Base-by-base conservation (phyloP, 2,113 vertebrate genomes). In the Acanthochromis polyacanthus region DNA sequence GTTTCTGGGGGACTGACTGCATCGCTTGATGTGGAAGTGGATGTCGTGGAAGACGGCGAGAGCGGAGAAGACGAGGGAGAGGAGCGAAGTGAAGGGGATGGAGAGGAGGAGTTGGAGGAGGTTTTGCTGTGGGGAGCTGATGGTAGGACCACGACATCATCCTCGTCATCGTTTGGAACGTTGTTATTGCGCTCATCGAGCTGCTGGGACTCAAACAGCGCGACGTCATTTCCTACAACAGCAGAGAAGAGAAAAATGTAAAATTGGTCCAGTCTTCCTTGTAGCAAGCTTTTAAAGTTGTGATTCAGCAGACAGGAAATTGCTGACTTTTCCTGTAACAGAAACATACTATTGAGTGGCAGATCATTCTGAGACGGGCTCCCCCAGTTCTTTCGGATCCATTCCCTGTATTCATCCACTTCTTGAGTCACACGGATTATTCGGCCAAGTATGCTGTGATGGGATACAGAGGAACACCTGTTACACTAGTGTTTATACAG, bases 181-280 rank as follows among this genome's bases (percentile, higher is more conserved):
- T 99, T 99, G 93, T 98, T 99, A 95, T 99, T 98, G 94, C 97
- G 96, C 87, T 98, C 96, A 72, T 99, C 97, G 25, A 99, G 94
- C 93, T 97, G 96, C 91, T 97, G 96, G 67, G 96, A 95, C 89
- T 97, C 96, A 87, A 96, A 94, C 89, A 97, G 93, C 12, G 95
- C 96, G 74, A 99, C 96, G 50, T 97, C 97, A 32, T 99, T 98
- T 91, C 96, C 98, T 99, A 72, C 25, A 67, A 83, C 86, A 73
- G 92, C 55, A 53, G 2, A 40, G 68, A 58, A 81, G 4, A 23
- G 12, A 78, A 19, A 83, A 38, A 60, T 4, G 10, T 19, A 12
- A 10, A 23, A 51, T 52, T 36, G n/a, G 52, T 30, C 17, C 2
- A 50, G 19, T n/a, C 48, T 9, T 19, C 7, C 48, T n/a, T 3